Evolutionary conservation across 2,888 invertebrate genomes (phyloP), one percentile per base, ranked within the genome.

Genomic region (Cosmia pyralina): DNA sequence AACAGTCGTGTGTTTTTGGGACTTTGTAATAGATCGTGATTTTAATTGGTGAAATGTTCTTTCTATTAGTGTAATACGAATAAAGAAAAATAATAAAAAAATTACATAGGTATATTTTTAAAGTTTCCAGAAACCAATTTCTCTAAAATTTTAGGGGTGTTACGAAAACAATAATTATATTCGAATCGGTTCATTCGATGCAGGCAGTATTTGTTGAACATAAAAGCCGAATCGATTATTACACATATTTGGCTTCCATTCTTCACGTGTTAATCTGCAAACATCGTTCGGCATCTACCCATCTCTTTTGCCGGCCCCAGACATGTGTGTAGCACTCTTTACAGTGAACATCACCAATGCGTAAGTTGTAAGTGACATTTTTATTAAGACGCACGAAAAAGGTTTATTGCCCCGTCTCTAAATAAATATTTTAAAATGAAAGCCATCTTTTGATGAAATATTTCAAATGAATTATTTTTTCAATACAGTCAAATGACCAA

Each of bases 401-500:
- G 4, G 22, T 60, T 53, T 2, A 34, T 19, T 57, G 13, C 2
- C 13, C 19, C n/a, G 22, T 38, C n/a, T 65, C 34, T 46, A 17
- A 64, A 41, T 34, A 6, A 50, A 19, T 50, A 58, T 59, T 75
- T 41, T 5, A 50, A 46, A 64, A 62, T 44, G 0, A 59, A 58
- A 52, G 15, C n/a, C 38, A 50, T 34, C 10, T 62, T 60, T 64
- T 64, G 22, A 52, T 17, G 13, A 50, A 70, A 57, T 41, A 34
- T 38, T 22, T 52, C 13, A 10, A 57, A 44, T 0, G 1, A 13
- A 19, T 5, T 11, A 57, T 34, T 17, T 64, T 52, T 69, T 59
- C 28, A 65, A 60, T 63, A 44, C 34, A 60, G 66, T 41, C 48
- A 64, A 71, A 71, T 77, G 48, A 74, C 58, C 65, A 69, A 72